Percentiles rank a stretch among this genome's conserved stretches.
These are phyloP conservation scores for Dichetophora obliterata DNA, from an alignment of 2,888 invertebrate genomes.

Conservation along the genomic window DNA sequence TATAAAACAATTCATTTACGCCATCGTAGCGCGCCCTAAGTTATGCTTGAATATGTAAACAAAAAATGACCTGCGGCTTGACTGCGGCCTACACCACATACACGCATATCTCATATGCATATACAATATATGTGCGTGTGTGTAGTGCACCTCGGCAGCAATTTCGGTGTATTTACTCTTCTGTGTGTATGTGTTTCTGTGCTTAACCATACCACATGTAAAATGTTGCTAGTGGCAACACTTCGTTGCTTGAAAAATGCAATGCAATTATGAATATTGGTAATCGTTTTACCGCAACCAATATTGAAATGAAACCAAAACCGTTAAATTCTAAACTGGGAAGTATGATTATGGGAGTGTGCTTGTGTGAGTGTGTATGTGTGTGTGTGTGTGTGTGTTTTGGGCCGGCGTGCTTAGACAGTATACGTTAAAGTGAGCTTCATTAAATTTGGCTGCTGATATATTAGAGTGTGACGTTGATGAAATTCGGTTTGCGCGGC, in stretches of 20 bases:
- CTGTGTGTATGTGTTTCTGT: neutral
- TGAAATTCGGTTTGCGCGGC: no score
- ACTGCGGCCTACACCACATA: neutral
- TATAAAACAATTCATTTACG: neutral
- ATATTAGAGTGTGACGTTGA: no score
- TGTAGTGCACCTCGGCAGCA: neutral
- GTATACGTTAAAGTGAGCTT: neutral
- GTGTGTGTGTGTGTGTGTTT: neutral
- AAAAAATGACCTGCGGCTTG: conserved; percentile 1
- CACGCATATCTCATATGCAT: neutral
- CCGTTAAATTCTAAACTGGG: neutral
- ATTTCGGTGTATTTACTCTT: neutral
- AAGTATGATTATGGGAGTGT: no score
- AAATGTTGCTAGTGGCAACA: conserved; percentile 24
- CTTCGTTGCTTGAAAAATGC: neutral
- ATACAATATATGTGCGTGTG: neutral
- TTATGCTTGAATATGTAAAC: neutral
- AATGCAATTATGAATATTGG: conserved; percentile 32
- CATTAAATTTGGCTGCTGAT: no score
- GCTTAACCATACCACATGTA: conserved; percentile 1
- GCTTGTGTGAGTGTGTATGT: neutral
- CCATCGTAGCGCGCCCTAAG: neutral
- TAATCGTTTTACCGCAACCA: conserved; percentile 32
- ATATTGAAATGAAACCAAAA: conserved; percentile 22
- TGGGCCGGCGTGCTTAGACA: neutral